These are phyloP conservation scores for Trichomycterus rosablanca DNA, from an alignment of 2,113 vertebrate genomes.

Conservation along the genomic window DNA sequence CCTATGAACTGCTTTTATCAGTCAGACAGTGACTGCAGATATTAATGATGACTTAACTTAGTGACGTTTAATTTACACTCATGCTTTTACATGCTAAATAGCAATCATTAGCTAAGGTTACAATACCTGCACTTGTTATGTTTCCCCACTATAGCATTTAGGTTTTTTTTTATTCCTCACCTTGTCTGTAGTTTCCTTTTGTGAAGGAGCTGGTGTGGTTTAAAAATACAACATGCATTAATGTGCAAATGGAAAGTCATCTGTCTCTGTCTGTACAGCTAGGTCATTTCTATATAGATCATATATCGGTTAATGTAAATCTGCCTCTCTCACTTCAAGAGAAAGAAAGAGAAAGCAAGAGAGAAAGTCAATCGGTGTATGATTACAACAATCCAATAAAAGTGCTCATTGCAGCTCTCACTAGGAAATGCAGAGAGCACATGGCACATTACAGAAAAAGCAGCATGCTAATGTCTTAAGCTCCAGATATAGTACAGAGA, in stretches of 20 bases:
- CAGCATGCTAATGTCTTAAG: constrained; percentile 30
- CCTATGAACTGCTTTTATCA: no score
- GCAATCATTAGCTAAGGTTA: no score
- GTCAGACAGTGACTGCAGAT: no score
- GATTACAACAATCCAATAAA: constrained; percentile 50
- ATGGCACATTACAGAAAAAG: constrained; percentile 36
- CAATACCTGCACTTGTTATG: no score
- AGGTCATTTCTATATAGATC: constrained; percentile 38
- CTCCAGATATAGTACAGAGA: constrained; percentile 34
- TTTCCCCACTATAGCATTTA: no score
- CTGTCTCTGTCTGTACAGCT: constrained; percentile 10
- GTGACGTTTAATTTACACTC: neutral
- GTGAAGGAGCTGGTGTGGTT: neutral
- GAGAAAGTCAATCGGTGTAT: constrained; percentile 27
- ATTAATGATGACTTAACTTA: no score
- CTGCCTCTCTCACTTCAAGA: constrained; percentile 1
- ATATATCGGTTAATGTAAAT: constrained; percentile 40
- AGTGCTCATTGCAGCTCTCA: constrained; percentile 40
- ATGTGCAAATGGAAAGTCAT: constrained; percentile 11
- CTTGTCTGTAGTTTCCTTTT: neutral
- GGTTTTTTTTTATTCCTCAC: neutral
- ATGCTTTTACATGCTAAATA: no score
- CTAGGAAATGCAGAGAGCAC: constrained; percentile 30
- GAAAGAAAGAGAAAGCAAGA: constrained; percentile 7
- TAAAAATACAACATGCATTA: neutral